phyloP scores from a whole-genome alignment of 2,888 invertebrate species.

The Agrochola litura region DNA sequence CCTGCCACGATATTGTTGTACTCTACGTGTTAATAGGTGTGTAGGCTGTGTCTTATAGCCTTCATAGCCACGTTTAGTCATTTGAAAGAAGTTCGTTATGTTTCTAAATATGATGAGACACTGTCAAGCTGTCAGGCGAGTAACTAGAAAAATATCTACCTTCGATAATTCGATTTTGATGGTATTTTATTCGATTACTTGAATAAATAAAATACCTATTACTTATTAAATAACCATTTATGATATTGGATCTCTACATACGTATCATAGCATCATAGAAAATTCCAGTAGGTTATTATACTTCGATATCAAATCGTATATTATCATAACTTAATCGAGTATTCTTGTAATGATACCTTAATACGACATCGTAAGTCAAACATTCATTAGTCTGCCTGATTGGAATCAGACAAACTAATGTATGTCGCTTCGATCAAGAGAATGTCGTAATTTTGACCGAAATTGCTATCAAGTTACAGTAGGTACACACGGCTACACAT shows the following conservation, averaged over 20 bases:
- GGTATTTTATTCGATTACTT: background rate
- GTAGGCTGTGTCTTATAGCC: background rate
- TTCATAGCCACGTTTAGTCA: background rate
- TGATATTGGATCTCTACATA: background rate
- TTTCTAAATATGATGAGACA: too few species aligned
- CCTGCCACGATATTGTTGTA: conserved; percentile 29
- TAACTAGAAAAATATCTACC: background rate
- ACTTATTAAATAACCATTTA: background rate
- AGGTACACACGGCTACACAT: too few species aligned
- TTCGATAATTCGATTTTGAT: background rate
- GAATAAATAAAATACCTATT: too few species aligned
- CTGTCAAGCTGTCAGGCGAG: too few species aligned
- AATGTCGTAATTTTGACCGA: background rate
- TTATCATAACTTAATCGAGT: background rate
- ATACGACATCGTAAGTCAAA: background rate
- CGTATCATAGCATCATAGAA: background rate
- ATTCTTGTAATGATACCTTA: background rate
- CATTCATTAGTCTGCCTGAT: background rate
- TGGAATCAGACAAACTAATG: conserved; percentile 8
- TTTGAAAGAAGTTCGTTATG: background rate
- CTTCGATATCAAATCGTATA: background rate
- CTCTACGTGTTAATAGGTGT: conserved; percentile 24
- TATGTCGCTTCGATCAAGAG: background rate
- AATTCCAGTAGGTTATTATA: background rate
- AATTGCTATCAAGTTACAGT: background rate